phyloP scores from a whole-genome alignment of 1,140 invertebrate genomes.

The Helicoverpa zea region DNA sequence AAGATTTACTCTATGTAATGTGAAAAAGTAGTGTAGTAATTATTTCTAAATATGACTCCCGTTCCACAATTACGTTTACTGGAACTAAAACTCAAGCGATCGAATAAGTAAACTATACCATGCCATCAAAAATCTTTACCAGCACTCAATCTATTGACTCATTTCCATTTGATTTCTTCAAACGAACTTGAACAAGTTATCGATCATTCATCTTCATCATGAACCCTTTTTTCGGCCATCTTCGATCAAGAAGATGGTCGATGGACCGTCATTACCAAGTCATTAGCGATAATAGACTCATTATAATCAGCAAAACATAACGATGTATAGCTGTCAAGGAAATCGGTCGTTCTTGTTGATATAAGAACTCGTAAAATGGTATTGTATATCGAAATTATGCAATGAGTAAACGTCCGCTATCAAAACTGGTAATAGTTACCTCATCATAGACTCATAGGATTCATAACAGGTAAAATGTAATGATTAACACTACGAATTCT shows the following conservation, averaged over 20 bases:
- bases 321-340: neutral
- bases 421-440: neutral
- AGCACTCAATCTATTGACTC: neutral
- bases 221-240: neutral
- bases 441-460: neutral
- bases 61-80: too few species aligned
- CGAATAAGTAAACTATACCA: too few species aligned
- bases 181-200: neutral
- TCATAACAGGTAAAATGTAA: neutral
- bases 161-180: neutral
- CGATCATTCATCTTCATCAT: neutral
- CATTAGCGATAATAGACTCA: constrained; percentile 17
- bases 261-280: constrained; percentile 15
- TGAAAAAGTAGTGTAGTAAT: too few species aligned
- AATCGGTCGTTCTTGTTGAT: neutral
- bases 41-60: too few species aligned
- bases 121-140: too few species aligned
- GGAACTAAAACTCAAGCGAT: too few species aligned
- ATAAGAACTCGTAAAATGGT: neutral
- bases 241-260: too few species aligned
- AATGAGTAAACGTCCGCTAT: neutral
- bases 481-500: neutral
- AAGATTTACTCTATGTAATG: too few species aligned
- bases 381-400: neutral
- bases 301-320: constrained; percentile 17